phyloP scores from a whole-genome alignment of 1,140 invertebrate genomes.

The Argopecten irradians region DNA sequence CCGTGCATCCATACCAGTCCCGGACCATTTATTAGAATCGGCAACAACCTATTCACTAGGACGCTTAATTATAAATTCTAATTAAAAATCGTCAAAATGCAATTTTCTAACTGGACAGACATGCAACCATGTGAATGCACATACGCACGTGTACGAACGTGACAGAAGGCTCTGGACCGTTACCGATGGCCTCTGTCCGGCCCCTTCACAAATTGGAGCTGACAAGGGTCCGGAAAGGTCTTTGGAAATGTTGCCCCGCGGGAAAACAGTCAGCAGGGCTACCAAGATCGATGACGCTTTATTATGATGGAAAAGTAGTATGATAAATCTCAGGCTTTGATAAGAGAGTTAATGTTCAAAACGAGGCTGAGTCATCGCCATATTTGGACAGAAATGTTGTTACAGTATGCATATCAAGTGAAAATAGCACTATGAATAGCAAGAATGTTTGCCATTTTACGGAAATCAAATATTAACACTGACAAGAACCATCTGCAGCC shows the following conservation, averaged over 20 bases:
- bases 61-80: constrained; percentile 11
- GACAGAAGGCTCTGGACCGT: not conserved
- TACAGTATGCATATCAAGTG: not conserved
- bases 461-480: not conserved
- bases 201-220: not conserved
- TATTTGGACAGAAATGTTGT: not conserved
- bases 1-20: not conserved
- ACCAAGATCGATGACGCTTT: not conserved
- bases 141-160: not conserved
- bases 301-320: not conserved
- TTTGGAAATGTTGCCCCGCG: not conserved
- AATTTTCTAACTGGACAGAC: not conserved
- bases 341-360: not conserved
- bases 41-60: not conserved
- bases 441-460: not conserved
- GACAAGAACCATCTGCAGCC: not conserved
- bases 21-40: not conserved
- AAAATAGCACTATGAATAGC: not conserved
- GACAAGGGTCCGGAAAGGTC: constrained; percentile 4
- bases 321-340: not conserved
- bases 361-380: not conserved
- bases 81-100: not conserved
- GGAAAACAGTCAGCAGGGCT: not conserved
- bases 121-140: not conserved
- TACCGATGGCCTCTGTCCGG: not conserved